A percentile compares a stretch with the other conserved stretches of the same genome.
Evolutionary conservation across 92 coral and sea anemone species (phyloP).

Genomic region (Epizoanthus ramosus): DNA sequence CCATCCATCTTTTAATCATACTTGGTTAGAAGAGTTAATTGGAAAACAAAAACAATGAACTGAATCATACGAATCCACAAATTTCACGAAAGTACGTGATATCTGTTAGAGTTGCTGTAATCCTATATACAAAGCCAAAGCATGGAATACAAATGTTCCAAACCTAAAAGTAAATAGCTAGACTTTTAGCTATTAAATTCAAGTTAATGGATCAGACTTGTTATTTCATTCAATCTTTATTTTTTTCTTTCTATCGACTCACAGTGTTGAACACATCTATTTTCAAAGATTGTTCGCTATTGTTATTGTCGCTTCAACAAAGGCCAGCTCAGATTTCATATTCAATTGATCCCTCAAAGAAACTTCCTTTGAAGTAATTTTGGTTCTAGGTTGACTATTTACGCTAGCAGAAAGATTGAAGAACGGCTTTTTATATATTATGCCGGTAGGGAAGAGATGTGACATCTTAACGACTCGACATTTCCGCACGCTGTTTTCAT

Average conservation of each 20-base stretch:
- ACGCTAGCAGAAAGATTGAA: background rate
- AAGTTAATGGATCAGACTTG: too few relatives aligned
- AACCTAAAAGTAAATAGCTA: background rate
- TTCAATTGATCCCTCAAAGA: background rate
- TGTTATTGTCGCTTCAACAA: background rate
- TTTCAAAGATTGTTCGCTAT: background rate
- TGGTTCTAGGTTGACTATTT: background rate
- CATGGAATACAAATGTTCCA: background rate
- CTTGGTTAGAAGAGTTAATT: background rate
- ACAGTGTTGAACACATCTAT: background rate
- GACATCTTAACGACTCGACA: background rate
- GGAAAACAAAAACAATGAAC: background rate
- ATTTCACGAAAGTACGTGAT: background rate
- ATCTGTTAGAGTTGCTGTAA: background rate
- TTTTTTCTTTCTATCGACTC: background rate
- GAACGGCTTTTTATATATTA: background rate
- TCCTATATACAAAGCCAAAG: background rate
- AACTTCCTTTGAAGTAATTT: background rate
- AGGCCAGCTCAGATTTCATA: background rate
- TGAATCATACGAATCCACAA: background rate
- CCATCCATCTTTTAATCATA: too few relatives aligned
- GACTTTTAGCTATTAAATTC: background rate
- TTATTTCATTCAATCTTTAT: background rate
- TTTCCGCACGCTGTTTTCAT: background rate
- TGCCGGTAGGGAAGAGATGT: background rate